These are phyloP conservation scores for Mormyrops attenuatus DNA, from an alignment of 2,797 vertebrate species.

Conservation along the genomic window DNA sequence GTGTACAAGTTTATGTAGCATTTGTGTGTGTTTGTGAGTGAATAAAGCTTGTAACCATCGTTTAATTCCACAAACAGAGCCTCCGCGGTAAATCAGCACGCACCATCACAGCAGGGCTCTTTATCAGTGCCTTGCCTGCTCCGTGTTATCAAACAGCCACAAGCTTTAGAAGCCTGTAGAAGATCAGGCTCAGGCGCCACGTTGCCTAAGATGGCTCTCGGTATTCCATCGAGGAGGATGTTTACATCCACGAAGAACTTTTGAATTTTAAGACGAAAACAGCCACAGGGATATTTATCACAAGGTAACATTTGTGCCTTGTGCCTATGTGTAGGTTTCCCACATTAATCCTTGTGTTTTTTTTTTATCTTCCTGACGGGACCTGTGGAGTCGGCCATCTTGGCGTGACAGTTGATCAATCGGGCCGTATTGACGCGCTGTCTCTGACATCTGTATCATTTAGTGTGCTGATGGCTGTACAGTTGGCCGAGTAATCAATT, in stretches of 20 bases:
- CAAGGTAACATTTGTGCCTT: neutral
- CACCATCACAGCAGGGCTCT: neutral
- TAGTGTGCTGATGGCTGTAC: conserved; percentile 42
- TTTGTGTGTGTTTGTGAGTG: neutral
- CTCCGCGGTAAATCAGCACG: neutral
- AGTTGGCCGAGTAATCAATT: conserved; percentile 38
- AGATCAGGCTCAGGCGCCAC: neutral
- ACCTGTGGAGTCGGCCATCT: neutral
- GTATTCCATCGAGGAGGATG: neutral
- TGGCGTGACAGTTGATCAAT: conserved; percentile 26
- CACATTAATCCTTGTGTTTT: neutral
- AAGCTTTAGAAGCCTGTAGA: neutral
- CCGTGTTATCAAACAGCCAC: neutral
- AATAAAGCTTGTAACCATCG: neutral
- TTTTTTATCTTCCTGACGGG: conserved; percentile 6
- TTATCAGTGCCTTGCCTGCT: neutral
- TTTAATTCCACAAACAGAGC: neutral
- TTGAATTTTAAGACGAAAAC: neutral
- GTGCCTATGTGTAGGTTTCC: neutral
- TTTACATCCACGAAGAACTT: neutral
- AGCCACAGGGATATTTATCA: neutral
- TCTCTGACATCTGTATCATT: conserved; percentile 37
- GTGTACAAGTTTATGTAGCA: neutral
- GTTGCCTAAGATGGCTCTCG: neutral
- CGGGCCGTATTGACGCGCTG: conserved; percentile 36